A percentile compares a stretch with the other conserved stretches of the same genome.
Evolutionary conservation across 2,797 vertebrate species (phyloP).

Genomic region (Echeneis naucrates): DNA sequence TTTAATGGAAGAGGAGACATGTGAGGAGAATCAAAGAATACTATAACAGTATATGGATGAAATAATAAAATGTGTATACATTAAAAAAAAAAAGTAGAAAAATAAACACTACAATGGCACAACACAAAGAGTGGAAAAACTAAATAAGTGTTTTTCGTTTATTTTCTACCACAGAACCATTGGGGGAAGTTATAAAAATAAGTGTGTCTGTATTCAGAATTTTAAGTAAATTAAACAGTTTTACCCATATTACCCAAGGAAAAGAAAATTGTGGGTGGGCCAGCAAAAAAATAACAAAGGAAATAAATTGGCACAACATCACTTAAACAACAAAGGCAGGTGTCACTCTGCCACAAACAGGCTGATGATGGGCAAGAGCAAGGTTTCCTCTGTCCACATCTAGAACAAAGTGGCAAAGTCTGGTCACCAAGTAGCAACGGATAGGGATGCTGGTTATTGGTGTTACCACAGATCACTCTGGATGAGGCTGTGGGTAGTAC

Average conservation of each 20-base stretch:
- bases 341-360: conserved; percentile 72
- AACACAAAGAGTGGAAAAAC: conserved; percentile 61
- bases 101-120: conserved; percentile 81
- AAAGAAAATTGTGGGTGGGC: conserved; percentile 46
- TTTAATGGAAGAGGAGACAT: conserved; percentile 44
- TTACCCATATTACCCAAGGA: conserved; percentile 51
- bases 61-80: conserved; percentile 55
- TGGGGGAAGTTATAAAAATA: conserved; percentile 71
- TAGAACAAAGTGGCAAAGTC: conserved; percentile 76
- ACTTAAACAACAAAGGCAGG: conserved; percentile 80
- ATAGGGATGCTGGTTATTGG: conserved; percentile 59
- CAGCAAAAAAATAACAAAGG: conserved; percentile 35
- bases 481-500: conserved; percentile 46
- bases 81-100: conserved; percentile 63
- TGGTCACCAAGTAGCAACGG: conserved; percentile 59
- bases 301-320: conserved; percentile 81
- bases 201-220: conserved; percentile 66
- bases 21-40: conserved; percentile 52
- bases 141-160: conserved; percentile 66
- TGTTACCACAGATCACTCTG: conserved; percentile 54
- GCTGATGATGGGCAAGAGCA: conserved; percentile 62
- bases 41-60: conserved; percentile 64
- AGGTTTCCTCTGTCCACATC: conserved; percentile 73
- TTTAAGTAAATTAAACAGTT: conserved; percentile 65
- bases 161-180: conserved; percentile 67